A percentile compares a stretch with the other conserved stretches of the same genome.
Evolutionary conservation across 2,888 invertebrate genomes (phyloP).

Genomic region (Nemotelus pantherinus): DNA sequence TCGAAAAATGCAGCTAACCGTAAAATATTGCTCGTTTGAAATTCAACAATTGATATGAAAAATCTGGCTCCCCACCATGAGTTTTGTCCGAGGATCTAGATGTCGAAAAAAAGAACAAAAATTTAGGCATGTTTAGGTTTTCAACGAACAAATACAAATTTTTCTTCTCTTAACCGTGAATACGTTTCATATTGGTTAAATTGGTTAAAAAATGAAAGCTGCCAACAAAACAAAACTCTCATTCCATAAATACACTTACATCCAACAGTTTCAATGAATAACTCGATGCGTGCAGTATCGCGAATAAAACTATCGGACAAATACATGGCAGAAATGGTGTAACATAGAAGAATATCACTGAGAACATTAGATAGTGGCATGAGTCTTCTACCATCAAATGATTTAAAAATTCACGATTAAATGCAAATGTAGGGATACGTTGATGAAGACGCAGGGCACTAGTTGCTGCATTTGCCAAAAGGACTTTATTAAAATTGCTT

Average conservation of each 20-base stretch:
- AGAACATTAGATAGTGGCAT: conserved; percentile 96
- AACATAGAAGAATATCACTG: conserved; percentile 91
- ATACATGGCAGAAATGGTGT: conserved; percentile 89
- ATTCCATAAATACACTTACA: conserved; percentile 73
- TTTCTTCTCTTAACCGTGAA: too few relatives aligned
- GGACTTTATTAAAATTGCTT: conserved; percentile 89
- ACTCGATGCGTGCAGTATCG: conserved; percentile 89
- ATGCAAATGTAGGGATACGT: conserved; percentile 83
- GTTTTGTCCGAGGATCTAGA: conserved; percentile 89
- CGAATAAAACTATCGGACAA: conserved; percentile 90
- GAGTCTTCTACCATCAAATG: conserved; percentile 88
- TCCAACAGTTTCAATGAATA: conserved; percentile 90
- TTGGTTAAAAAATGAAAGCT: too few relatives aligned
- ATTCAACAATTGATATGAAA: conserved; percentile 87
- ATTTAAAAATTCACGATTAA: conserved; percentile 85
- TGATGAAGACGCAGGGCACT: conserved; percentile 96
- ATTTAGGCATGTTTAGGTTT: neutral
- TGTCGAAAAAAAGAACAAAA: conserved; percentile 48
- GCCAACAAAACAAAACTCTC: too few relatives aligned
- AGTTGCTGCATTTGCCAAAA: conserved; percentile 93
- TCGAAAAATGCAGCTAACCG: conserved; percentile 92
- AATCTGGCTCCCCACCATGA: conserved; percentile 89
- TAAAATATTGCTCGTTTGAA: conserved; percentile 89
- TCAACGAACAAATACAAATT: neutral
- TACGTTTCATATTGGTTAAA: too few relatives aligned